Base-by-base conservation (phyloP, 2,888 invertebrate genomes). In the Thysanoteuthis rhombus region DNA sequence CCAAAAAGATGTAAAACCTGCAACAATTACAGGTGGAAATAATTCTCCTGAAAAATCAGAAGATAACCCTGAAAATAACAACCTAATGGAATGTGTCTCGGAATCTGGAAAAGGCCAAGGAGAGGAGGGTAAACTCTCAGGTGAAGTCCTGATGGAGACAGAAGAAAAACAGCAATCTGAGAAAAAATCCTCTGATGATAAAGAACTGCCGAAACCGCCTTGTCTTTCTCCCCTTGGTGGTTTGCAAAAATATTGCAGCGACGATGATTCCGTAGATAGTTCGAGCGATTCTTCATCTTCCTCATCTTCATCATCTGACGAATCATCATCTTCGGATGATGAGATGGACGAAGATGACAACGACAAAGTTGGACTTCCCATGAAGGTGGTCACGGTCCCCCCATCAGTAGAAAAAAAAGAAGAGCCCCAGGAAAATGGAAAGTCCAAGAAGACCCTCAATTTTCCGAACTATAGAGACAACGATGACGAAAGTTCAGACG, bases 11-110 rank as follows among this genome's bases (percentile, higher is more conserved):
- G 19, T 38, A 36, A 36, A 89, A 22, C 92, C 40, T 90, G 93
- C 91, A n/a, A 94, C 94, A 94, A 95, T 47, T 94, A 94, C 91
- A 93, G 94, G 47, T 92, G 93, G 42, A 36, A 90, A 92, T 94
- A 90, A 94, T 19, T 75, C 75, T 0, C 12, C n/a, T 4, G n/a
- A n/a, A n/a, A n/a, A 75, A 36, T 4, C 1, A n/a, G n/a, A n/a
- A 0, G 75, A 75, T n/a, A 19, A 75, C 19, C 16, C n/a, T n/a
- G 16, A n/a, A 36, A 75, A 75, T 75, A 75, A 75, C 75, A 75
- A 75, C 12, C 12, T 25, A 3, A n/a, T n/a, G 8, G 75, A 75
- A 10, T 4, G 6, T 75, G 12, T 75, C 19, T 2, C n/a, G 4
- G 12, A 10, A 4, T n/a, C 10, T 0, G 75, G 12, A 75, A 36